A percentile compares a stretch with the other conserved stretches of the same genome.
Conservation (phyloP, 2,797 vertebrate species). For the Malacoraja senta region DNA sequence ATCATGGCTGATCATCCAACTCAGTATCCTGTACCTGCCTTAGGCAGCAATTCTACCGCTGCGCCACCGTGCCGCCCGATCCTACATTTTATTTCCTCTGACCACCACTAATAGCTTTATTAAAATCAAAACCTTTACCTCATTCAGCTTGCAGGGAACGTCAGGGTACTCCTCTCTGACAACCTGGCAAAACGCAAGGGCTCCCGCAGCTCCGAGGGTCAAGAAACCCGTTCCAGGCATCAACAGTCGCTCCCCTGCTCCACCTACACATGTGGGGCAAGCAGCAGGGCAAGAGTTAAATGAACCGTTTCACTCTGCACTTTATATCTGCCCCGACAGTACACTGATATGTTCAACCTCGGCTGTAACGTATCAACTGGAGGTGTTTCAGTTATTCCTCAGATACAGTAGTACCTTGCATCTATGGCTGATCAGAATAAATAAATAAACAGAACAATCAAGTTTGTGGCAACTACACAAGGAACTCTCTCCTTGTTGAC, state of each 20-base stretch:
- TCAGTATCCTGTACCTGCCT: no score
- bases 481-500: no score
- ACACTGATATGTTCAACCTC: no score
- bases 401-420: not conserved
- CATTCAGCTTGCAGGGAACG: slow-evolving; percentile 64
- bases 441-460: not conserved
- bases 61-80: no score
- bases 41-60: no score
- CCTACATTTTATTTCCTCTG: no score
- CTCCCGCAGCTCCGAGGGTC: slow-evolving; percentile 66
- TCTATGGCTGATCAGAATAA: not conserved
- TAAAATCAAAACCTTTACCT: slow-evolving; percentile 50
- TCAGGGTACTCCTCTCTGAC: slow-evolving; percentile 70
- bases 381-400: not conserved
- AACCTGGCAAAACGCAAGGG: slow-evolving; percentile 69
- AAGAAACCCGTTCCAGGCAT: slow-evolving; percentile 76
- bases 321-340: not conserved
- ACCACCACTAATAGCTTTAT: not conserved
- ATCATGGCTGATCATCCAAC: no score
- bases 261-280: slow-evolving; percentile 52
- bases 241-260: slow-evolving; percentile 68
- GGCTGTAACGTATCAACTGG: not conserved
- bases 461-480: not conserved
- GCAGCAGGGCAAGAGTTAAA: not conserved
- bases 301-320: no score